These are phyloP conservation scores for Puffinus mauretanicus DNA, from an alignment of 2,113 vertebrate species.

Conservation along the genomic window DNA sequence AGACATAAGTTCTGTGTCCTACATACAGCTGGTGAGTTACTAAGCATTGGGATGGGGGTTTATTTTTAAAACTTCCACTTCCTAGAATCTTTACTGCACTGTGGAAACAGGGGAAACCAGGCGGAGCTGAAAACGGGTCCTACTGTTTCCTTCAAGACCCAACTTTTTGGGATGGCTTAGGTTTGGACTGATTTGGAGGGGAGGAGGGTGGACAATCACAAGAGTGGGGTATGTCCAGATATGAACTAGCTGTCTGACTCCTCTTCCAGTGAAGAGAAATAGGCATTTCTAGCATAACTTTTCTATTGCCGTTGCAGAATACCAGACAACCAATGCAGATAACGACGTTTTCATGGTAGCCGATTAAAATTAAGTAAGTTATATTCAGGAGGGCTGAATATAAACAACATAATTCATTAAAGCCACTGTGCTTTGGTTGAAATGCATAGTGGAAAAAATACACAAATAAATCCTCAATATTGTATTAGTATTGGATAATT, in stretches of 20 bases:
- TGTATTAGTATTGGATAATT: neutral
- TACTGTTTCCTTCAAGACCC: neutral
- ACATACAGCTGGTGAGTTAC: neutral
- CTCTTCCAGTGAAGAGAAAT: neutral
- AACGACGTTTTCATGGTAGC: fast-evolving
- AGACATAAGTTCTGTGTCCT: neutral
- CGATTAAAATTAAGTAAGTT: neutral
- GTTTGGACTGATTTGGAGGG: neutral
- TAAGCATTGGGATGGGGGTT: neutral
- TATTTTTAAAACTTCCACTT: neutral
- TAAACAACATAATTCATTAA: neutral
- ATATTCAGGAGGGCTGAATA: neutral
- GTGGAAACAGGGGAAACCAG: neutral
- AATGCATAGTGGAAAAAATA: neutral
- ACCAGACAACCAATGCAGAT: no score
- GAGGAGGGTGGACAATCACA: neutral
- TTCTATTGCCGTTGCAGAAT: neutral
- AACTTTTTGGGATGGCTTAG: neutral
- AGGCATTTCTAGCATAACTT: neutral
- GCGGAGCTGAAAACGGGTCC: neutral
- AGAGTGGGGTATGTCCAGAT: neutral
- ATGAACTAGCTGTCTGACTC: neutral
- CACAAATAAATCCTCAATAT: neutral
- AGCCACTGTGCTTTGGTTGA: neutral
- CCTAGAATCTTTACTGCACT: neutral